Conservation (phyloP, 2,113 vertebrate species). For the Gymnobelideus leadbeateri region DNA sequence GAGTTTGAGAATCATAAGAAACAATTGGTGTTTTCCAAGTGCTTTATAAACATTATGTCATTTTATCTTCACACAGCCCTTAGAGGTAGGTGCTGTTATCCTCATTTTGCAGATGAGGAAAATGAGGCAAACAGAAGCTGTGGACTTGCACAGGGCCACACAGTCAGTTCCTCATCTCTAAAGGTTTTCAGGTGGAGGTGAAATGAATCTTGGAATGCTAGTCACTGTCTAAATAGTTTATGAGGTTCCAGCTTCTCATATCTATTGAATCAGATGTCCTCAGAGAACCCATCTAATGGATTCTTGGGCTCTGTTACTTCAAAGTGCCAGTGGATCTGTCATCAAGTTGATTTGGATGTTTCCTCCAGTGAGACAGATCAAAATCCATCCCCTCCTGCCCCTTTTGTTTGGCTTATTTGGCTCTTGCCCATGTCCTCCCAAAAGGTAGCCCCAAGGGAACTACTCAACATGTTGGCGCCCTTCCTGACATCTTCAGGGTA, state of each 20-base stretch:
- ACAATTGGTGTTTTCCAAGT: no score
- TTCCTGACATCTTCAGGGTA: neutral
- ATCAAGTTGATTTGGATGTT: neutral
- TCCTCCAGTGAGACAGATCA: neutral
- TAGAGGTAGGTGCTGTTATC: neutral
- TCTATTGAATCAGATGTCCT: neutral
- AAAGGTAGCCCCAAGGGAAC: neutral
- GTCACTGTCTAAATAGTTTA: neutral
- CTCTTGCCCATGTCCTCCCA: neutral
- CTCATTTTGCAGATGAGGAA: neutral
- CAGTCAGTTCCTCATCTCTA: neutral
- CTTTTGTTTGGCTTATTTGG: neutral
- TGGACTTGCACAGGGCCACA: neutral
- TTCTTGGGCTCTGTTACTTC: neutral
- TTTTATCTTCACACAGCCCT: neutral
- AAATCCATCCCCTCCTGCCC: neutral
- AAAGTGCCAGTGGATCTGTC: neutral
- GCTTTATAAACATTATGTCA: neutral
- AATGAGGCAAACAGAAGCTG: neutral
- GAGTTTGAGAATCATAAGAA: neutral
- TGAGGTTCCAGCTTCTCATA: neutral
- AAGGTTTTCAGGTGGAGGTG: neutral
- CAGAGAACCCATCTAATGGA: neutral
- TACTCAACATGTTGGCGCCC: no score
- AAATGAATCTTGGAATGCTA: neutral